A percentile compares a stretch with the other conserved stretches of the same genome.
These are phyloP conservation scores for Panagrolaimus sp. DNA, from an alignment of 1,140 invertebrate genomes.

Conservation along the genomic window DNA sequence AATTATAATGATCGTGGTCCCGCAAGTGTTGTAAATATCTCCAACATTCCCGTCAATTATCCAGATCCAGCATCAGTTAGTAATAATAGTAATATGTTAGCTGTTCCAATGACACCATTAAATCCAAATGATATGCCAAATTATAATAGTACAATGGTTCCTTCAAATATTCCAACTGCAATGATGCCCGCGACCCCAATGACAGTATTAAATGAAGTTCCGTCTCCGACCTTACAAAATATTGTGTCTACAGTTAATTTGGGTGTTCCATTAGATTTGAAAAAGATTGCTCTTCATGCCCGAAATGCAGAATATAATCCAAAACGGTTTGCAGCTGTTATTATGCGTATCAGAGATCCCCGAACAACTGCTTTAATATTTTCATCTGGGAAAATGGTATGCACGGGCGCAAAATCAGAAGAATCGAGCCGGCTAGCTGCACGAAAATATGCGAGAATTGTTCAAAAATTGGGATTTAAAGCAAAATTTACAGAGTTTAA, in stretches of 20 bases:
- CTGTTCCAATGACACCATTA: conserved; percentile 47
- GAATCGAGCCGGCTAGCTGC: conserved; percentile 73
- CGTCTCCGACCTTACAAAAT: conserved; percentile 54
- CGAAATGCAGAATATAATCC: conserved; percentile 99
- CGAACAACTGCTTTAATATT: conserved; percentile 97
- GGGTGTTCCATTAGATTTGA: conserved; percentile 77
- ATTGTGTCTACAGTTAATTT: conserved; percentile 60
- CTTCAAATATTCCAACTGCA: conserved; percentile 38
- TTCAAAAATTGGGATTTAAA: conserved; percentile 94
- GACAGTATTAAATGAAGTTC: conserved; percentile 37
- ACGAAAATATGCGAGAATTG: conserved; percentile 91
- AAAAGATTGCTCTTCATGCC: conserved; percentile 95
- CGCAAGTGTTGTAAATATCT: conserved; percentile 31
- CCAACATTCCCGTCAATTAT: conserved; percentile 25
- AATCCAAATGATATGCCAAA: conserved; percentile 13
- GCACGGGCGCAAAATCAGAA: conserved; percentile 97
- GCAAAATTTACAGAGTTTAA: conserved; percentile 99
- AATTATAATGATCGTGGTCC: conserved; percentile 27
- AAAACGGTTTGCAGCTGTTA: conserved; percentile 98
- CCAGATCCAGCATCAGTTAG: conserved; percentile 38
- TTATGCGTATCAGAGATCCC: conserved; percentile 97
- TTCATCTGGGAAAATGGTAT: conserved; percentile 99
- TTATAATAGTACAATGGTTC: too few species aligned
- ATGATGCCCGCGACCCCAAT: conserved; percentile 45
- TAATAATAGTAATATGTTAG: conserved; percentile 36